These are phyloP conservation scores for Pedionomus torquatus DNA, from an alignment of 2,113 vertebrate species.

Conservation along the genomic window DNA sequence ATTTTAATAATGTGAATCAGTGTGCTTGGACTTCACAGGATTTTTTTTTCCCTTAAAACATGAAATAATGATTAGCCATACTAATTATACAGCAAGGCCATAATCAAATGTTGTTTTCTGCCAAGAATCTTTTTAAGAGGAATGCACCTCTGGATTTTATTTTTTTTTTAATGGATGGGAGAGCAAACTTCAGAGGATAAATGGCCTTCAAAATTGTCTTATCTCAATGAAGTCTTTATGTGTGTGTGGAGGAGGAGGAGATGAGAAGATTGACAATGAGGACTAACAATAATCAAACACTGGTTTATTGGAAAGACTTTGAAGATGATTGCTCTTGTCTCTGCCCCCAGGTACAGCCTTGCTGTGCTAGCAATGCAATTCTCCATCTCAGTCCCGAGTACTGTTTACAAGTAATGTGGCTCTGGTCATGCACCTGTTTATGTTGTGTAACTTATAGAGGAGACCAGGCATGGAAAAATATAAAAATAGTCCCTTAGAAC, in stretches of 20 bases:
- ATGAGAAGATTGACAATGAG: neutral
- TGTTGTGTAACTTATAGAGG: neutral
- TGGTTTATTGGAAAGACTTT: neutral
- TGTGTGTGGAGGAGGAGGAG: neutral
- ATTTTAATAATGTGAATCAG: neutral
- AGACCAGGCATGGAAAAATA: neutral
- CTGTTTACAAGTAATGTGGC: neutral
- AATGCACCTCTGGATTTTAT: neutral
- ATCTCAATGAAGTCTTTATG: neutral
- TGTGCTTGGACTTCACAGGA: neutral
- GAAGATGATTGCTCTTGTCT: neutral
- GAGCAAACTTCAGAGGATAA: neutral
- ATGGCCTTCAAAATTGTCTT: neutral
- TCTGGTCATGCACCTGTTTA: neutral
- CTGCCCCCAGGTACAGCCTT: neutral
- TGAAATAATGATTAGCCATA: neutral
- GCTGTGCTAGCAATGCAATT: neutral
- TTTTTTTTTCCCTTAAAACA: neutral
- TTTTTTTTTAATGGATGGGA: neutral
- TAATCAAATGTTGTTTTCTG: neutral
- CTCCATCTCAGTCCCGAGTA: neutral
- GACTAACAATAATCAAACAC: neutral
- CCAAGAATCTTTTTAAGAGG: neutral
- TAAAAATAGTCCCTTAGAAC: neutral
- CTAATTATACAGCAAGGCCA: neutral